Evolutionary conservation across 2,888 invertebrate species (phyloP), one percentile per base, ranked within the genome.

Genomic region (Cephalotes varians): DNA sequence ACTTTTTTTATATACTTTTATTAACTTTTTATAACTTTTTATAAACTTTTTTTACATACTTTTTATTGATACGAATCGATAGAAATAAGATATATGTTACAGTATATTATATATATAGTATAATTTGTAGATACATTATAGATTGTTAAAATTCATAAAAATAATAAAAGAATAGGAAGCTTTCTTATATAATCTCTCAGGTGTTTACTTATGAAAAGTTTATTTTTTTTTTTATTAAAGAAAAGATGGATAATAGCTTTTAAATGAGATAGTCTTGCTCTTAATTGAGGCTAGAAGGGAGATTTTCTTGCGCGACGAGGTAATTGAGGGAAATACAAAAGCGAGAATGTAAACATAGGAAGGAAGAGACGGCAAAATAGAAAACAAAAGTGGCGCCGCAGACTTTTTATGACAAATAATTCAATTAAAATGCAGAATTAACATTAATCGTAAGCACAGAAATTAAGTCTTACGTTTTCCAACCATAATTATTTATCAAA

Each of bases 401-500:
- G n/a, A 40, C 18, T 44, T 67, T 56, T 86, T 82, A 82, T 69
- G 80, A 21, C 64, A 81, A 88, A 77, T 67, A 71, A 58, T 47
- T n/a, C 49, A 69, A 64, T 58, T 25, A 25, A 12, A 80, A 56
- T 44, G 34, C 10, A 18, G 2, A 69, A 77, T 60, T 12, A 40
- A 31, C 15, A n/a, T 21, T 21, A 56, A 56, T 56, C 1, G 1
- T 34, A 56, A 18, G n/a, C 47, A 49, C 7, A 34, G 18, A 44
- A 44, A 10, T 49, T 6, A 25, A 56, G 7, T 77, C 21, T 77
- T 25, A 40, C 15, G 21, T 9, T 60, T 2, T 47, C 7, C n/a
- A 54, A 40, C 31, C 28, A 12, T 40, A n/a, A 64, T 47, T 40
- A 74, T 34, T 65, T 40, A 12, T 54, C 28, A 54, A 6, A 51